A percentile compares a stretch with the other conserved stretches of the same genome.
These are phyloP conservation scores for Limanda limanda DNA, from an alignment of 2,113 vertebrate genomes.

Conservation along the genomic window DNA sequence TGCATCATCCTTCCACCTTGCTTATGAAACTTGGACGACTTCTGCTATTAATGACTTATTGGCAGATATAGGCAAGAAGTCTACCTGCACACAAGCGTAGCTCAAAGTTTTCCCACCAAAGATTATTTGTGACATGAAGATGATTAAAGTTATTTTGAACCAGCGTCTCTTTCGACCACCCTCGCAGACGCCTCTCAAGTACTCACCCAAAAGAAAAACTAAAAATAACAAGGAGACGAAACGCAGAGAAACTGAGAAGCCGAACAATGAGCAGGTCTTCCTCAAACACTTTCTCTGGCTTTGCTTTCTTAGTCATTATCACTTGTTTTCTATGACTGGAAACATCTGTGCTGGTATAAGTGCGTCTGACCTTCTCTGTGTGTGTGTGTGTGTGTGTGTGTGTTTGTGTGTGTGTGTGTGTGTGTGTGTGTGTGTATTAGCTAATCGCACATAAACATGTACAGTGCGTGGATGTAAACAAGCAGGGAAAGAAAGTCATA, in stretches of 20 bases:
- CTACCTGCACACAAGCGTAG: slow-evolving; percentile 45
- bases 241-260: slow-evolving; percentile 21
- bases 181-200: slow-evolving; percentile 15
- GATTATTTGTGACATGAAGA: slow-evolving; percentile 38
- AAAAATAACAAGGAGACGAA: slow-evolving; percentile 44
- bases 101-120: slow-evolving; percentile 21
- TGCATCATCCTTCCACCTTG: slow-evolving; percentile 10
- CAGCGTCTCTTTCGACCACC: slow-evolving; percentile 36
- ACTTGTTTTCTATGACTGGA: slow-evolving; percentile 37
- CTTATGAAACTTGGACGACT: slow-evolving; percentile 46
- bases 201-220: slow-evolving; percentile 33
- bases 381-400: no score
- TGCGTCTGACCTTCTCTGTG: slow-evolving; percentile 9
- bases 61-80: slow-evolving; percentile 10
- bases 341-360: slow-evolving; percentile 44
- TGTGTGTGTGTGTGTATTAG: no score
- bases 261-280: slow-evolving; percentile 38
- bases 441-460: no score
- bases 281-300: slow-evolving; percentile 20
- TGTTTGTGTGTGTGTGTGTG: no score
- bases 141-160: slow-evolving; percentile 59
- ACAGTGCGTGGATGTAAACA: slow-evolving; percentile 23
- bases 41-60: slow-evolving; percentile 34
- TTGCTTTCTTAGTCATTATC: slow-evolving; percentile 41
- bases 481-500: slow-evolving; percentile 50